Conservation (phyloP, 2,113 vertebrate genomes). For the Lontra canadensis region DNA sequence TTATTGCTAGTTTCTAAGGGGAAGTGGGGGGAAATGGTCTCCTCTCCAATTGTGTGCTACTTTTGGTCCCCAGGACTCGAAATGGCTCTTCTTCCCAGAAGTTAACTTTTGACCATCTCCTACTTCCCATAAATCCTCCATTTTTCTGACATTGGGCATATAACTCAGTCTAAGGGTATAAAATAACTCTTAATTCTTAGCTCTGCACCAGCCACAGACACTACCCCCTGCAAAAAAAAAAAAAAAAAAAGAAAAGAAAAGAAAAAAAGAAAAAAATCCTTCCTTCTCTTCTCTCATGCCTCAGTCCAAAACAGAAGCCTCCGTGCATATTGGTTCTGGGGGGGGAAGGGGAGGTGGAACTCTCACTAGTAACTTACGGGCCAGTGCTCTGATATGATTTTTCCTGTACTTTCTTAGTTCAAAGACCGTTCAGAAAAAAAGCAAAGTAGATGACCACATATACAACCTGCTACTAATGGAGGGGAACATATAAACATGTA, state of each 20-base stretch:
- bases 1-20: slow-evolving; percentile 1
- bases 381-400: not conserved
- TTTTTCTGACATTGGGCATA: slow-evolving; percentile 1
- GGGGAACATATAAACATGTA: not conserved
- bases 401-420: not conserved
- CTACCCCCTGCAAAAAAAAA: no score
- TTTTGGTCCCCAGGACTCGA: not conserved
- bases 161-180: not conserved
- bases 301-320: not conserved
- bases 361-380: not conserved
- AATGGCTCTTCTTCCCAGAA: slow-evolving; percentile 46
- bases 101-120: not conserved
- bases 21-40: not conserved
- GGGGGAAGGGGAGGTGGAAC: not conserved
- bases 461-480: not conserved
- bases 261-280: not conserved
- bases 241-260: not conserved
- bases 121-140: not conserved
- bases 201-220: not conserved
- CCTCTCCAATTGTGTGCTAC: not conserved
- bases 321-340: not conserved
- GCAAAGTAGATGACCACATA: not conserved
- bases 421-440: not conserved
- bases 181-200: not conserved
- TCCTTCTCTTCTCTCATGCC: not conserved